Evolutionary conservation across 2,888 invertebrate species (phyloP), one percentile per base, ranked within the genome.

Genomic region (Drosophila pegasa): DNA sequence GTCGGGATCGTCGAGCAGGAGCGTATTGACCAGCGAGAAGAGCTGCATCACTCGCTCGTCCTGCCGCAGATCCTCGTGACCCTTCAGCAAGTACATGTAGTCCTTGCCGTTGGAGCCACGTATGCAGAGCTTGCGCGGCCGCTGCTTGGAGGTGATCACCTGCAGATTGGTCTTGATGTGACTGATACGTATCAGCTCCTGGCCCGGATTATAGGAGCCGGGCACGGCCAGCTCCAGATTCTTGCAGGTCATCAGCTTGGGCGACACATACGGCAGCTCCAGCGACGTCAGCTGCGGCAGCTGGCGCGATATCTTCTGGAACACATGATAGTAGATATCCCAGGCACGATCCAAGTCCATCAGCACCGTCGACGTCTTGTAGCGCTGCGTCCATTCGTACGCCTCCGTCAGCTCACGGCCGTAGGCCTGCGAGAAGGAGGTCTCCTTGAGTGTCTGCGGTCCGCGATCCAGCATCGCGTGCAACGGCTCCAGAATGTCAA

Each of bases 21-120:
- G 93, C 0, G 99, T 98, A 92, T 99, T 99, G 58, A 99, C 98
- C 62, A 99, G 94, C 18, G 99, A 99, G 92, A 95, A 99, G 12
- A 97, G 94, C 92, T 99, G 99, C 99, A 99, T 99, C 8, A 99
- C 99, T 52, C 99, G 94, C 92, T 99, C 99, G 92, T 99, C 99
- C 92, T 99, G 99, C 0, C 99, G 94, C 64, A 99, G 93, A 93
- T 99, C 99, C 93, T 99, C 99, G 92, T 99, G 99, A 0, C 99
- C 99, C 92, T 99, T 99, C 71, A 99, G 93, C 35, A 99, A 93
- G 94, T 99, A 99, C 95, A 97, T 97, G 93, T 99, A 99, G 91
- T 99, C 98, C 90, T 98, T 97, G 57, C 99, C 99, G 92, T 99
- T 98, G 78, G 97, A 98, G 20, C 99, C 99, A 91, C 94, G 93